Base-by-base conservation (phyloP, 2,888 invertebrate genomes). In the Acanthopleura granulata region DNA sequence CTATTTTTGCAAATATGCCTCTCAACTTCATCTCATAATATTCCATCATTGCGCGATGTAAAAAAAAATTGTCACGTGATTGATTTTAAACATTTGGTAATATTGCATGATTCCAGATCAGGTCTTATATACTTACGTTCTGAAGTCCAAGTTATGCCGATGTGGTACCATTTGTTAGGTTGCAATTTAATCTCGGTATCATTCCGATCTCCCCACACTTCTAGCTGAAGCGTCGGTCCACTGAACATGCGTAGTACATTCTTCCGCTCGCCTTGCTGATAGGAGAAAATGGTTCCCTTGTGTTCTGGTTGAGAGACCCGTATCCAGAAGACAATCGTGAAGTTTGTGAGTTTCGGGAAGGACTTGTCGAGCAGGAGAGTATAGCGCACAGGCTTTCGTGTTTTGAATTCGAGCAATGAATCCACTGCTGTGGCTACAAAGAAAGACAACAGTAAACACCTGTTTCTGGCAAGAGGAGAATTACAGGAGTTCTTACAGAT, bases 301-400 rank as follows among this genome's bases (percentile, higher is more conserved):
- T 82, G 80, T 16, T 72, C 57, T n/a, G 80, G 73, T 62, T 79
- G 72, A 73, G 75, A 75, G 30, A 88, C 80, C 75, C 84, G 85
- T 22, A 90, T 79, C 89, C 89, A 90, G 73, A 89, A 85, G 16
- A 86, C 84, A 69, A 90, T 84, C 16, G 89, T 89, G 75, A 90
- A 89, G 22, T 83, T 75, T 3, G 76, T 73, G 49, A 90, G 84
- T 49, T 79, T 80, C 1, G 90, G 89, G 75, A 90, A 88, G 0
- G 87, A 84, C 74, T 88, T 88, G 72, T 86, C 87, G 66, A 86
- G 79, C 15, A 90, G 80, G 6, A 88, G 74, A 12, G 87, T 86
- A 79, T 87, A 87, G n/a, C 87, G 80, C 1, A 84, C 81, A 0
- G 86, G 84, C 22, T 73, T 66, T 14, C 80, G 79, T 50, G 80